Conservation (phyloP, 2,888 invertebrate genomes). For the Antheraea assamensis region DNA sequence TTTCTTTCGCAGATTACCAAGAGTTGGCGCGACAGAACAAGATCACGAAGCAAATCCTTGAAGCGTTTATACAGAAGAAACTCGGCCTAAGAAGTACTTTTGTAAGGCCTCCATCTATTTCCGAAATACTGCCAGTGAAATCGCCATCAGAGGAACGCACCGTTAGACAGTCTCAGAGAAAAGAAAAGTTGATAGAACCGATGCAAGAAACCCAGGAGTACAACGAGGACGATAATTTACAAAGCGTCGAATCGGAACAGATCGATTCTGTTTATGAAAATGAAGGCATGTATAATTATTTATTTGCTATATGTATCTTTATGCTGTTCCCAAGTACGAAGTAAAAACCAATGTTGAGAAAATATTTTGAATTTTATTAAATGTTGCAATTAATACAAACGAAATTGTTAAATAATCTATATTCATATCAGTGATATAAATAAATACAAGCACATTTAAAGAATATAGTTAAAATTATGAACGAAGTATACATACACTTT, state of each 20-base stretch:
- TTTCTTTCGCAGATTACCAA: conserved; percentile 74
- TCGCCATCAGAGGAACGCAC: conserved; percentile 49
- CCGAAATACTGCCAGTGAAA: conserved; percentile 84
- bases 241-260: conserved; percentile 88
- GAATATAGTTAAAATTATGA: too few species aligned
- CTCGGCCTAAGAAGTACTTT: conserved; percentile 81
- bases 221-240: conserved; percentile 79
- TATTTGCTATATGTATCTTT: not conserved
- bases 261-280: conserved; percentile 83
- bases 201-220: conserved; percentile 48
- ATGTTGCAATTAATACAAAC: not conserved
- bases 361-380: not conserved
- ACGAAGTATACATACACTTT: too few species aligned
- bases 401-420: not conserved
- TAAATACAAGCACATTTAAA: too few species aligned
- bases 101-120: conserved; percentile 82
- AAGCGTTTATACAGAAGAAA: conserved; percentile 87
- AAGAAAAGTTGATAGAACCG: conserved; percentile 41
- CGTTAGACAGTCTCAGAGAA: conserved; percentile 40
- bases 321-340: not conserved
- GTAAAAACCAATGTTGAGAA: not conserved
- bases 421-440: not conserved
- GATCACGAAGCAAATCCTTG: conserved; percentile 89
- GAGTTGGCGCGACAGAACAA: conserved; percentile 89
- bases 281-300: conserved; percentile 60